Evolutionary conservation across 2,113 vertebrate genomes (phyloP), one percentile per base, ranked within the genome.

Genomic region (Leptodactylus fuscus): DNA sequence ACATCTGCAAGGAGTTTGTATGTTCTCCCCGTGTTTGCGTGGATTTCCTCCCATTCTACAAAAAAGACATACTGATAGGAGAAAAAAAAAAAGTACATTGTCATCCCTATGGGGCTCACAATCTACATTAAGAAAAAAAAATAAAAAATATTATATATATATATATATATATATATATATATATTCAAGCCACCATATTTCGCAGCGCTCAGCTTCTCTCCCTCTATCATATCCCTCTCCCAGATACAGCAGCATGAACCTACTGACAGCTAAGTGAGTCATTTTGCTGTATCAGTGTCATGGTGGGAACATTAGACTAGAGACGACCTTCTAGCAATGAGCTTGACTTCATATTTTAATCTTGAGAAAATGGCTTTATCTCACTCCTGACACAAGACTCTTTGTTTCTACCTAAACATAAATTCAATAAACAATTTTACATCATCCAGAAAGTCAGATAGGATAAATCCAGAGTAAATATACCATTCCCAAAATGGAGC

Each of bases 361-460:
- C 53, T 80, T 80, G 53, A 6, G 55, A 60, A 80, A 62, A 60
- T 60, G 2, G 29, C 34, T 62, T 80, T 62, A 60, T 44, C 77
- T 27, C 73, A 24, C 71, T 75, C 71, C n/a, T 48, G 46, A 75
- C 44, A 75, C 15, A 76, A 76, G 73, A 18, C 36, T 29, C 55
- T 62, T 44, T 62, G 77, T 80, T 82, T 82, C 65, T 53, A 53
- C 81, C 81, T 82, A 71, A 82, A 71, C 48, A 38, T 34, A 71
- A 34, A 38, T 82, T 48, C 29, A 82, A 38, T 36, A 53, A 82
- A 82, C 65, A 71, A 29, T 36, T 49, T 34, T 27, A 20, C 49
- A 71, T 82, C 32, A 53, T 20, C 34, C 44, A n/a, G 62, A 60
- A 46, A 24, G 8, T 60, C 8, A 62, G 81, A 71, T 73, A 73